These are phyloP conservation scores for Prosapia bicincta DNA, from an alignment of 2,888 invertebrate species.

Conservation along the genomic window DNA sequence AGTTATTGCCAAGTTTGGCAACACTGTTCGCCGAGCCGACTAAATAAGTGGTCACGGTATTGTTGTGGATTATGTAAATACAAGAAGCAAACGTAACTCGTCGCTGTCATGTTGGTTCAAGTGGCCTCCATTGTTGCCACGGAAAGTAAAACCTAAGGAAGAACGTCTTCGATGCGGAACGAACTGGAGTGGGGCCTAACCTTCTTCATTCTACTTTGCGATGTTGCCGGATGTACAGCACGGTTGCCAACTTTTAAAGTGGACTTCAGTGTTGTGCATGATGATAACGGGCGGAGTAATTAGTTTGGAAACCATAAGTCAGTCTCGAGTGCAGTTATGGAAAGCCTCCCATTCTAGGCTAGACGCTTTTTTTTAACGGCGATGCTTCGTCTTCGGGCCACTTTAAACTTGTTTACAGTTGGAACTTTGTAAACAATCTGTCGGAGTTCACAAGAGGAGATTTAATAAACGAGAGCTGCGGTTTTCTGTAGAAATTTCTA, in stretches of 20 bases:
- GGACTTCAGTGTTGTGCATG: slow-evolving; percentile 1
- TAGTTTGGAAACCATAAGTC: neutral
- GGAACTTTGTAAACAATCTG: neutral
- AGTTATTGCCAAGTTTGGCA: neutral
- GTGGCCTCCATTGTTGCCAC: neutral
- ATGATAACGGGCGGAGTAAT: neutral
- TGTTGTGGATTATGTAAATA: neutral
- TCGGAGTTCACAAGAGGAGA: neutral
- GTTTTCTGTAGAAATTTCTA: no score
- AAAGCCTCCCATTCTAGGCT: neutral
- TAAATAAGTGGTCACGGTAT: neutral
- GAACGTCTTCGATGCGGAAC: neutral
- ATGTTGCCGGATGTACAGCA: neutral
- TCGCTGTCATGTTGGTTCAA: neutral
- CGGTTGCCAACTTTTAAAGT: neutral
- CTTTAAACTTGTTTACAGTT: neutral
- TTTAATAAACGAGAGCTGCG: no score
- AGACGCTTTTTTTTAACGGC: neutral
- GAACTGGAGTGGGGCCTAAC: slow-evolving; percentile 2
- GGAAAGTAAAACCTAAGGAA: neutral
- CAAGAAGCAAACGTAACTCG: neutral
- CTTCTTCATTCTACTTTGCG: neutral
- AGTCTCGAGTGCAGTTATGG: neutral
- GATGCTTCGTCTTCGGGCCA: neutral
- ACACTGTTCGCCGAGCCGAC: neutral